Evolutionary conservation across 2,888 invertebrate genomes (phyloP), one percentile per base, ranked within the genome.

Genomic region (Gordius sp.): DNA sequence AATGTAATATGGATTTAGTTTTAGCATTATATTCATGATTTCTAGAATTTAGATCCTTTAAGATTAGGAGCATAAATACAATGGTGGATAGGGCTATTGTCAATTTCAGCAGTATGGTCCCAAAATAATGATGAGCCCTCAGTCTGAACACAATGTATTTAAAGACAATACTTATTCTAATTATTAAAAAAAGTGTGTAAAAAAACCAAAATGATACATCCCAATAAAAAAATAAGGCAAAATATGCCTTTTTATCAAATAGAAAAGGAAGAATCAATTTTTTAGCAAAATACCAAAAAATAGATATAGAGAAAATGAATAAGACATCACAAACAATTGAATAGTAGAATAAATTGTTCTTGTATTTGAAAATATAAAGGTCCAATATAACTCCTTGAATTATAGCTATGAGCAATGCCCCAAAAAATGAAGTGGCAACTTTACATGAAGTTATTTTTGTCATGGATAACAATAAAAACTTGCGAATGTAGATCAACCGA

Each of bases 1-100:
- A 47, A 18, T 47, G 47, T 47, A 47, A 18, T 47, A 47, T 47
- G 20, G 47, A n/a, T 47, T 47, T 47, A 18, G 20, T 47, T 47
- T 20, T 47, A n/a, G 47, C 8, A 47, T 47, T 47, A n/a, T 47
- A 23, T 47, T 47, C 47, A n/a, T 20, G 8, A 47, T 47, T 8
- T 47, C 20, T 47, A 18, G 47, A 20, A 47, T 47, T 47, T 47
- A 47, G 20, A 47, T 47, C 23, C 20, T 47, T 47, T 47, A 47
- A 20, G 4, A 47, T 20, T n/a, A 47, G 4, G 8, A 47, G 20
- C 20, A 47, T 47, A 20, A 47, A 47, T 47, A 47, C 47, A 47
- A 47, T 4, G 8, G 47, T 18, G 8, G 47, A 47, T n/a, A 47
- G 20, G 4, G 47, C 47, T 4, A 47, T 20, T 4, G 23, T 47